A percentile compares a stretch with the other conserved stretches of the same genome.
Evolutionary conservation across 1,140 invertebrate genomes (phyloP).

Genomic region (Hyphantria cunea): DNA sequence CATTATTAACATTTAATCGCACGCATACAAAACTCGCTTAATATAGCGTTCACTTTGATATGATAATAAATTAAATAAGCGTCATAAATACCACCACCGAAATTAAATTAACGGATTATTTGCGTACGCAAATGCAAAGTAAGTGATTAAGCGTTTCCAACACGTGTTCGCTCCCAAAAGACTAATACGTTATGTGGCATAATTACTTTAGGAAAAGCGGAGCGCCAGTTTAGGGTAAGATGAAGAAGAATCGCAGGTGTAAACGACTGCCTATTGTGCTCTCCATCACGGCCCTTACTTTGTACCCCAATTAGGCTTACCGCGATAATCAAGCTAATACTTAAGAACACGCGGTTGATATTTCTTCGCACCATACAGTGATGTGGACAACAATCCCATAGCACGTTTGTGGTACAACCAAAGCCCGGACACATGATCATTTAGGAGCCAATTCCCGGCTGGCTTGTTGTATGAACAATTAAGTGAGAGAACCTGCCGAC

Average conservation of each 20-base stretch:
- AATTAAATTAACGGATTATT: slow-evolving; percentile 79
- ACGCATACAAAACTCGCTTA: slow-evolving; percentile 69
- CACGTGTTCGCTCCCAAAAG: slow-evolving; percentile 74
- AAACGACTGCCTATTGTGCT: slow-evolving; percentile 69
- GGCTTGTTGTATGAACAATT: slow-evolving; percentile 79
- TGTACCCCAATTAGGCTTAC: slow-evolving; percentile 8
- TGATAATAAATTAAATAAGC: slow-evolving; percentile 78
- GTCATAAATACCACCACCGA: slow-evolving; percentile 66
- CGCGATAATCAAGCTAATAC: slow-evolving; percentile 53
- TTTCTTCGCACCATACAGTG: slow-evolving; percentile 43
- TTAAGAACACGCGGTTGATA: slow-evolving; percentile 55
- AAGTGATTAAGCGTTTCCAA: slow-evolving; percentile 78
- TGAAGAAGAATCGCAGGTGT: slow-evolving; percentile 78
- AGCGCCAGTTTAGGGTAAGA: slow-evolving; percentile 72
- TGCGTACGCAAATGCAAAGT: slow-evolving; percentile 74
- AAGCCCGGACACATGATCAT: slow-evolving; percentile 67
- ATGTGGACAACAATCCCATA: slow-evolving; percentile 57
- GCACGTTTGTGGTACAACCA: slow-evolving; percentile 65
- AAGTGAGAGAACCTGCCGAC: slow-evolving; percentile 69
- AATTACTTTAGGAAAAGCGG: slow-evolving; percentile 78
- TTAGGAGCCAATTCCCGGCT: slow-evolving; percentile 74
- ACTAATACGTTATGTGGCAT: slow-evolving; percentile 77
- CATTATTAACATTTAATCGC: slow-evolving; percentile 70
- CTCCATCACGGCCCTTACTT: slow-evolving; percentile 56
- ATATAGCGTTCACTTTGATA: slow-evolving; percentile 73